Base-by-base conservation (phyloP, 30 jellyfish, hydroid and myxozoan species). In the Pelagia noctiluca region DNA sequence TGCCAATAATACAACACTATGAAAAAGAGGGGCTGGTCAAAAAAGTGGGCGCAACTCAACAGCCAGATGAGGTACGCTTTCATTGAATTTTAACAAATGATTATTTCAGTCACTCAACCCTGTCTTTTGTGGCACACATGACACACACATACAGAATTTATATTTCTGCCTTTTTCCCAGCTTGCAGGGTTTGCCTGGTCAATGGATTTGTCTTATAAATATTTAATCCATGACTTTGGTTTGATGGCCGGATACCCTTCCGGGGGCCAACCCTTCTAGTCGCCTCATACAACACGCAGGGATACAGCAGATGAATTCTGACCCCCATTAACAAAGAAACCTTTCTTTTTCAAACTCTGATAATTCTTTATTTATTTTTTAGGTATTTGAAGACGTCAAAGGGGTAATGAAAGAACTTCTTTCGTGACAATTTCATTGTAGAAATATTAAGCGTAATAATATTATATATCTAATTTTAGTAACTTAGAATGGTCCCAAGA, bases 61-160 rank as follows among this genome's bases (percentile, higher is more conserved):
- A 84, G 66, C 98, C 98, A 18, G 98, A 91, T 79, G 95, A 77
- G 91, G 98, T 90, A 23, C 2, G 48, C 21, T 7, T 24, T 10
- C 54, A 19, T 46, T 50, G n/a, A 30, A 29, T 24, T 28, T 50
- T 71, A 24, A 4, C 71, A 54, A 54, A 16, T 54, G n/a, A n/a
- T n/a, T n/a, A n/a, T n/a, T n/a, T n/a, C n/a, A n/a, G n/a, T n/a
- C n/a, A n/a, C n/a, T n/a, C n/a, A n/a, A n/a, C n/a, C n/a, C n/a
- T n/a, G n/a, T n/a, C n/a, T n/a, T n/a, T n/a, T n/a, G n/a, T n/a
- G n/a, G n/a, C n/a, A n/a, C n/a, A n/a, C n/a, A n/a, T n/a, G n/a
- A n/a, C n/a, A n/a, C n/a, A n/a, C n/a, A n/a, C n/a, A n/a, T n/a
- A n/a, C n/a, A n/a, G n/a, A n/a, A n/a, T n/a, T n/a, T n/a, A n/a